Percentiles rank a stretch among this genome's conserved stretches.
These are phyloP conservation scores for Phycodurus eques DNA, from an alignment of 2,113 vertebrate genomes.

Conservation along the genomic window DNA sequence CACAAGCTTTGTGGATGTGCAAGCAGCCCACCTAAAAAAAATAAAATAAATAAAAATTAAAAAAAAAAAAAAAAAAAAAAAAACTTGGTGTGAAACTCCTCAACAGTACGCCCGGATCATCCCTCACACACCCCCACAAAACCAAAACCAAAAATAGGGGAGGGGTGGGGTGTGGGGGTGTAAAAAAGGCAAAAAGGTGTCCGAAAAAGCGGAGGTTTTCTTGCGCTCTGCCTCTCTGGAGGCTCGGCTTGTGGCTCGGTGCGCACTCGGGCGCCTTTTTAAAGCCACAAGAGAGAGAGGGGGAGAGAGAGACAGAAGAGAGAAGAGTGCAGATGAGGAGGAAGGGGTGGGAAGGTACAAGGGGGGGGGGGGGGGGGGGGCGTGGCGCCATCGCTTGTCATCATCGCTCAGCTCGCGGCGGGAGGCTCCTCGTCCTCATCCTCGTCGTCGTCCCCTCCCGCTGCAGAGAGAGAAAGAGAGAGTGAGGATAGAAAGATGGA, in stretches of 20 bases:
- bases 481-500: conserved; percentile 7
- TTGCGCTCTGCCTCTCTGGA: conserved; percentile 53
- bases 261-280: conserved; percentile 64
- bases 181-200: not conserved
- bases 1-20: not conserved
- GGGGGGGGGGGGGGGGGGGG: too few relatives aligned
- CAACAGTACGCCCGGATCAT: not conserved
- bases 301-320: conserved; percentile 53
- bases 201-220: not conserved
- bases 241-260: conserved; percentile 55
- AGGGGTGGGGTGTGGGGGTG: not conserved
- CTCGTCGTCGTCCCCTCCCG: conserved; percentile 2
- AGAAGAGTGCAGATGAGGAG: conserved; percentile 79
- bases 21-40: not conserved
- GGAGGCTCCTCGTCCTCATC: conserved; percentile 8
- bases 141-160: not conserved
- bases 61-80: not conserved
- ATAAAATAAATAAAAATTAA: not conserved
- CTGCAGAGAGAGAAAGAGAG: conserved; percentile 3
- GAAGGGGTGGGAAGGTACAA: conserved; percentile 60
- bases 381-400: conserved; percentile 46
- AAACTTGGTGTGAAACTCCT: conserved; percentile 57
- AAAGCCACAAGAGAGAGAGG: conserved; percentile 70
- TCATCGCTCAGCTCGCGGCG: conserved; percentile 54
- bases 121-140: not conserved